Evolutionary conservation across 2,113 vertebrate genomes (phyloP), one percentile per base, ranked within the genome.

Genomic region (Anthoscopus minutus): DNA sequence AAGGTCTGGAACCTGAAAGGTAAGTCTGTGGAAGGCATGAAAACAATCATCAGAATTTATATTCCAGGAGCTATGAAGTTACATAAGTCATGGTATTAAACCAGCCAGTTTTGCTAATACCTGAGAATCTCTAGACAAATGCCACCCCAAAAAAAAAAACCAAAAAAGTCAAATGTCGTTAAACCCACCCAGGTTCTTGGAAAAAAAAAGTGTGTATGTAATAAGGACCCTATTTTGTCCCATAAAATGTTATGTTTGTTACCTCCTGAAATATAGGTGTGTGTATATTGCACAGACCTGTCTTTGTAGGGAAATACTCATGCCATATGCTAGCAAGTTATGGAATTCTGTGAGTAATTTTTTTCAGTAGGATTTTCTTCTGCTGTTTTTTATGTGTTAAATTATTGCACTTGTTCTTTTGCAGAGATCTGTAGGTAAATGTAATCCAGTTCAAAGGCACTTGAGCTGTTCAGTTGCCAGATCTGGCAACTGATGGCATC

Each of bases 221-320:
- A 38, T 28, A 74, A 83, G 61, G 45, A 27, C 27, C 22, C 2
- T 64, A 27, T 65, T 47, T 86, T 51, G 30, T 69, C 17, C 19
- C 13, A 42, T 60, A 62, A 56, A 70, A n/a, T 62, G 11, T 44
- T 72, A 15, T 33, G 58, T 91, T 64, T 78, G 23, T 89, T 74
- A 37, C 4, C 11, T 54, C 8, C 17, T 78, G 76, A 83, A 81
- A 58, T 50, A 4, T 5, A 45, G 7, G 13, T 33, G 15, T 22
- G 19, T 48, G 57, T 61, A 1, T n/a, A 15, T n/a, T 48, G 13
- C 28, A 48, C 44, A 78, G 28, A 64, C 17, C 71, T 84, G 81
- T 95, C 97, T 95, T 94, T 99, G 98, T 97, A 98, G 98, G 93
- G 98, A 98, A 97, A 98, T 98, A 90, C 98, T 98, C 28, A 95